Base-by-base conservation (phyloP, 2,888 invertebrate species). In the Apamea anceps region DNA sequence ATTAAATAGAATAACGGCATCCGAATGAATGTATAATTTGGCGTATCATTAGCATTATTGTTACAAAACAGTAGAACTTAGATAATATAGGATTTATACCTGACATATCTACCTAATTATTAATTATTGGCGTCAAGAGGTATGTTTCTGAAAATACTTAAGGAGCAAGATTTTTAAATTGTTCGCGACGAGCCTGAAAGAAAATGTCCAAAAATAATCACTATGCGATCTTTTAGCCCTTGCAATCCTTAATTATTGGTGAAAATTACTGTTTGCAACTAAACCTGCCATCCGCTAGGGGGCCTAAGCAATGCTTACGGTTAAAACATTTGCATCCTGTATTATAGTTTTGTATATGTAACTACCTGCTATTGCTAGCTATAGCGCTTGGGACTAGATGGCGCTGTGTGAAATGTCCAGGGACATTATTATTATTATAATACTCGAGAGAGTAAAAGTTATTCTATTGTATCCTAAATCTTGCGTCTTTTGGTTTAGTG, bases 1-100 rank as follows among this genome's bases (percentile, higher is more conserved):
- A 82, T 85, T 82, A 85, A 86, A 73, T 86, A 85, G 86, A 85
- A 75, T 86, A 83, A 86, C 84, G 79, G 66, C 70, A 79, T 85
- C 84, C 84, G 86, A 79, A 86, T 85, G 84, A 85, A 85, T 85
- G 75, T 75, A 86, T 85, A 85, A 85, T 85, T 86, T 83, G 63
- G 84, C 72, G 78, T 68, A 72, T 84, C 37, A 86, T 84, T 84
- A 84, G 74, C 74, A 72, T 77, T 75, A 66, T 73, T 80, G 51
- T 77, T 48, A 75, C 77, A 54, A 84, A 80, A 84, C 57, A 54
- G 75, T 81, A 72, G 54, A 45, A 72, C 21, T 57, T 28, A 51
- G 18, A 82, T 65, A 32, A 18, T 63, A 32, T 75, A 60, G 42
- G 60, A 60, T 65, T 32, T 62, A 37, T 60, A 42, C 48, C 63